Percentiles rank a stretch among this genome's conserved stretches.
Conservation (phyloP, 2,888 invertebrate species). For the Formica aserva region DNA sequence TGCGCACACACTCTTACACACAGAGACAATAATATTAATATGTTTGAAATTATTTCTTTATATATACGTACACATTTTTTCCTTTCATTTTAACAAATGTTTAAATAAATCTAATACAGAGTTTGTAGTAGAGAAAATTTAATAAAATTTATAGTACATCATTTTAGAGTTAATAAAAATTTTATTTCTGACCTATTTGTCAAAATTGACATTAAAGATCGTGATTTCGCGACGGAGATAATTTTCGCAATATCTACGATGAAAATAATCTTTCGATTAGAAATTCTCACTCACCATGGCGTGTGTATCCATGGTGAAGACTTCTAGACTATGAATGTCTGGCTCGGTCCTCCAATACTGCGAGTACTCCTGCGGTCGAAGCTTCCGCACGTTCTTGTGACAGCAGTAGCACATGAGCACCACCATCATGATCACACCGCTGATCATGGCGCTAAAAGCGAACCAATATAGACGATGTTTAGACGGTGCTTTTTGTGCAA, state of each 20-base stretch:
- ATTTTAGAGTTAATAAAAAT: neutral
- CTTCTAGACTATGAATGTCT: slow-evolving; percentile 86
- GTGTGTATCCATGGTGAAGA: slow-evolving; percentile 87
- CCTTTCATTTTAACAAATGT: neutral
- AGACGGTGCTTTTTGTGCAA: slow-evolving; percentile 40
- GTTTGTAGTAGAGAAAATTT: neutral
- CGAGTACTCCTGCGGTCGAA: slow-evolving; percentile 85
- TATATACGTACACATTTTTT: neutral
- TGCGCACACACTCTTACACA: neutral
- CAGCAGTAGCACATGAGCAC: slow-evolving; percentile 92
- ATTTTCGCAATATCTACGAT: neutral
- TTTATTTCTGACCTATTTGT: neutral
- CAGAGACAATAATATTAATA: neutral
- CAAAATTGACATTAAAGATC: neutral
- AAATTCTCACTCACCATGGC: slow-evolving; percentile 75
- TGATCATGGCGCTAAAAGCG: slow-evolving; percentile 90
- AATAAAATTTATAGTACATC: neutral
- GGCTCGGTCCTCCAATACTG: slow-evolving; percentile 87
- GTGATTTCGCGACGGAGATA: neutral
- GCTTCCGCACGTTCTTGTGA: slow-evolving; percentile 88
- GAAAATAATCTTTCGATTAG: neutral
- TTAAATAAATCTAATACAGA: neutral
- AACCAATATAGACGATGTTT: slow-evolving; percentile 44
- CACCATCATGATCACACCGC: slow-evolving; percentile 91
- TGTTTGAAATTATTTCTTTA: neutral